These are phyloP conservation scores for Prionailurus bengalensis DNA, from an alignment of 2,113 vertebrate species.

Conservation along the genomic window DNA sequence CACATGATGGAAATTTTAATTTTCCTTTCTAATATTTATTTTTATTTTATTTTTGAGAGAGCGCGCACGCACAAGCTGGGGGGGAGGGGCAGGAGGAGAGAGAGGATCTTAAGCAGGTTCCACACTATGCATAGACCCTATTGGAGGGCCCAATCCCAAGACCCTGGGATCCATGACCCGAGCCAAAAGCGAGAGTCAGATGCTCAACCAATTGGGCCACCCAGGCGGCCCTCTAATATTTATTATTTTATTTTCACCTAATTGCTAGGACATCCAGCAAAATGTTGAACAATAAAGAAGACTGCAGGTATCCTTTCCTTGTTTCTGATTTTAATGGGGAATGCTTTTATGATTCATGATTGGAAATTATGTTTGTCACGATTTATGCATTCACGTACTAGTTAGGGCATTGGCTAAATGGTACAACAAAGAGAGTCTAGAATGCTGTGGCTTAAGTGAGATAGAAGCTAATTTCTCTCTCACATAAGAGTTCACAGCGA, in stretches of 20 bases:
- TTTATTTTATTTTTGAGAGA: neutral
- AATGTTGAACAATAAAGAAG: neutral
- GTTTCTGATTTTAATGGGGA: neutral
- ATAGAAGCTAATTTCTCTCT: neutral
- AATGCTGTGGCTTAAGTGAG: neutral
- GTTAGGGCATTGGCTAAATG: neutral
- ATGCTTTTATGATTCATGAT: neutral
- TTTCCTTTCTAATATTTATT: neutral
- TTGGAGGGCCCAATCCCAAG: too few relatives aligned
- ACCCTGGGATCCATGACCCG: too few relatives aligned
- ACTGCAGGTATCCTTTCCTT: neutral
- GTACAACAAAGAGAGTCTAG: neutral
- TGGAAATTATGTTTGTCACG: neutral
- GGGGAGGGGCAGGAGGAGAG: too few relatives aligned
- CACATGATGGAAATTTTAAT: neutral
- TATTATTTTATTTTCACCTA: conserved; percentile 27
- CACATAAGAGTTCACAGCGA: neutral
- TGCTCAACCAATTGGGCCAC: too few relatives aligned
- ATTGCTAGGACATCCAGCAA: neutral
- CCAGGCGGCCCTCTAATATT: neutral
- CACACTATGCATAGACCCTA: too few relatives aligned
- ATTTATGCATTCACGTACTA: neutral
- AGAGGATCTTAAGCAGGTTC: too few relatives aligned
- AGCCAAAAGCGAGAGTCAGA: too few relatives aligned
- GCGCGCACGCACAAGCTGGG: fast-evolving